Conservation (phyloP, 2,113 vertebrate species). For the Actinemys pallida region DNA sequence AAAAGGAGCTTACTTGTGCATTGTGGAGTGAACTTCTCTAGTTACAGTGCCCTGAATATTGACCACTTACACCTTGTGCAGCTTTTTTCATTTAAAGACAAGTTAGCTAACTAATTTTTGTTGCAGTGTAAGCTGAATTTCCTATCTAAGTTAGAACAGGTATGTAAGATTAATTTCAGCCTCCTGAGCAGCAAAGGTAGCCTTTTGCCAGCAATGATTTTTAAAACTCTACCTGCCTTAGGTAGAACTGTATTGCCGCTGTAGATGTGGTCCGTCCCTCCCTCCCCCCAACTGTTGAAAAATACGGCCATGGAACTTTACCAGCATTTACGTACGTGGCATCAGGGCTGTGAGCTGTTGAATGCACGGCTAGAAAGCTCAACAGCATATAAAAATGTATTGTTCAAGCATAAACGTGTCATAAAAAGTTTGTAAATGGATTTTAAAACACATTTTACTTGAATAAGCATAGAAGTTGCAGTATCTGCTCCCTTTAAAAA, state of each 20-base stretch:
- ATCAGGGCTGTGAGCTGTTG: conserved; percentile 35
- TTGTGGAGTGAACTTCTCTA: background rate
- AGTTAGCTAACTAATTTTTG: background rate
- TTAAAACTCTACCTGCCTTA: background rate
- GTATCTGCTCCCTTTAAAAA: background rate
- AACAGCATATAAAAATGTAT: conserved; percentile 29
- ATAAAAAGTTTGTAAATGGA: conserved; percentile 39
- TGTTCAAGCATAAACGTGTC: conserved; percentile 13
- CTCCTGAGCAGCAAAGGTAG: background rate
- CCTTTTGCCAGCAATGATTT: background rate
- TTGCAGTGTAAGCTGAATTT: background rate
- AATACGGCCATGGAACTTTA: conserved; percentile 17
- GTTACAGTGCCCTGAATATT: background rate
- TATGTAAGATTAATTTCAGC: background rate
- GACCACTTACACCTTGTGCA: background rate
- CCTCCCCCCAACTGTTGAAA: background rate
- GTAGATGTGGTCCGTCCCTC: background rate
- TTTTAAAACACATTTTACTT: conserved; percentile 2
- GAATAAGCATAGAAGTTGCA: background rate
- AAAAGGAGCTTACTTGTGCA: conserved; percentile 30
- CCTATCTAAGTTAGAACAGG: background rate
- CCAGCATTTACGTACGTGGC: conserved; percentile 30
- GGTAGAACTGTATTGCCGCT: background rate
- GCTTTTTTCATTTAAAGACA: conserved; percentile 14
- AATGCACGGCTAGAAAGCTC: conserved; percentile 56